These are phyloP conservation scores for Poeciliopsis prolifica DNA, from an alignment of 2,113 vertebrate genomes.

Conservation along the genomic window DNA sequence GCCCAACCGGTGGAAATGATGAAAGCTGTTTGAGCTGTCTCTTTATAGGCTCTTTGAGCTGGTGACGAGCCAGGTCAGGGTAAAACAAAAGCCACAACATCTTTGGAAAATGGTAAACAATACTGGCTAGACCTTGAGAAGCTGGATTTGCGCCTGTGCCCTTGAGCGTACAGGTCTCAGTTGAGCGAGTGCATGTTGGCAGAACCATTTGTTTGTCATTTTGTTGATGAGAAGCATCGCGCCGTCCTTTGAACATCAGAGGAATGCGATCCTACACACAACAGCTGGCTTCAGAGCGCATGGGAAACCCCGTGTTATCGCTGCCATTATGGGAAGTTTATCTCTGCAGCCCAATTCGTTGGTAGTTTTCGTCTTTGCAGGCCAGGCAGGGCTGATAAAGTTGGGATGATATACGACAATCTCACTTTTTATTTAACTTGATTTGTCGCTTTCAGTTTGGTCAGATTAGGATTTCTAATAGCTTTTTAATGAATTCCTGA, in stretches of 20 bases:
- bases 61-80: constrained; percentile 74
- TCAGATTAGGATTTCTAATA: background rate
- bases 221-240: constrained; percentile 29
- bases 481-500: background rate
- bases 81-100: constrained; percentile 83
- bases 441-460: background rate
- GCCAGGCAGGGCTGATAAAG: too few relatives aligned
- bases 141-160: constrained; percentile 66
- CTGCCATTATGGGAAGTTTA: background rate
- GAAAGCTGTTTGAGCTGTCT: constrained; percentile 7
- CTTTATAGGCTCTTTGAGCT: constrained; percentile 70
- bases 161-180: constrained; percentile 71
- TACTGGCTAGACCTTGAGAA: constrained; percentile 82
- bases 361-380: background rate
- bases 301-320: background rate
- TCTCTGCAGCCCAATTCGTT: constrained; percentile 7
- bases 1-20: background rate
- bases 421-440: background rate
- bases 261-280: background rate
- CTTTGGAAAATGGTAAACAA: constrained; percentile 70
- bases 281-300: background rate
- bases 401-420: background rate
- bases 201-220: constrained; percentile 51
- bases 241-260: constrained; percentile 58
- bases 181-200: constrained; percentile 3